Evolutionary conservation across 2,797 vertebrate genomes (phyloP), one percentile per base, ranked within the genome.

Genomic region (Chaetodon trifasciatus): DNA sequence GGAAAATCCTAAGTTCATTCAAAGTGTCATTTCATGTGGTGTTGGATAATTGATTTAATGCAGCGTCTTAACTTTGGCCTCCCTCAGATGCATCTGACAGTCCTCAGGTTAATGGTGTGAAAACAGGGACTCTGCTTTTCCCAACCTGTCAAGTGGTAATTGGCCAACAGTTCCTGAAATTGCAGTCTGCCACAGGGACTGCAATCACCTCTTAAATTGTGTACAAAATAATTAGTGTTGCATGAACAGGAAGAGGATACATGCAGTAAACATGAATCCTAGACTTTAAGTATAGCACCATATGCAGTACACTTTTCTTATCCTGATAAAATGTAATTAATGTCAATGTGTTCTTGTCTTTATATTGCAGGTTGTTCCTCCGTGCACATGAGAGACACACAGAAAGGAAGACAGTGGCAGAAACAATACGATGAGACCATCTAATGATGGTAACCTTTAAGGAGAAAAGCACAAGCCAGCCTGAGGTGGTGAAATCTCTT

Each of bases 141-240:
- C 87, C 84, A 86, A 88, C 91, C 90, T 95, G 93, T 94, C 93
- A 95, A 90, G 80, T 84, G 80, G 87, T 95, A 96, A 96, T 96
- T 95, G 93, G 92, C 90, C 88, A 89, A 86, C 74, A 79, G 86
- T 90, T 92, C 79, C 79, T 85, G 92, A 93, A 95, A 94, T 93
- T 93, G 84, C 86, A 90, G 84, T 85, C 90, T 92, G 92, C 91
- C 93, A 92, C 76, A 76, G 83, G 86, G 89, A 92, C 78, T 86
- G 76, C 77, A 91, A 91, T 91, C 86, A 91, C 81, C 82, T 92
- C 83, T 90, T 91, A 93, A 93, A 89, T 70, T 89, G 85, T 93
- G 84, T 92, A 90, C 83, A 88, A 91, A 94, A 90, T 93, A 94
- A 95, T 94, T 94, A 91, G 78, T 83, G 57, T 72, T 49, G 74